Percentiles rank a stretch among this genome's conserved stretches.
These are phyloP conservation scores for Leptinotarsa juncta DNA, from an alignment of 2,888 invertebrate species.

Conservation along the genomic window DNA sequence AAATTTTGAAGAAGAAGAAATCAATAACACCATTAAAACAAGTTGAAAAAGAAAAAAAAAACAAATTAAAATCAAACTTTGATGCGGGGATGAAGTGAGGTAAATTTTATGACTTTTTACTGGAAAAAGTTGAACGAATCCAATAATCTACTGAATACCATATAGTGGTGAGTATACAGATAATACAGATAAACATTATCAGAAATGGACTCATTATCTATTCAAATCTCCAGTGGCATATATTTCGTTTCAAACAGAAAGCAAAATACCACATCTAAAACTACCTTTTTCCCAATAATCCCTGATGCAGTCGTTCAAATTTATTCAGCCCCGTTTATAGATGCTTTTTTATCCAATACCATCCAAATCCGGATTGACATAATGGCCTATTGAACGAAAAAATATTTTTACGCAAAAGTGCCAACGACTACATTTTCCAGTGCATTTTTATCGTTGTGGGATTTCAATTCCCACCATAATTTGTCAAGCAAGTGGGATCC, in stretches of 20 bases:
- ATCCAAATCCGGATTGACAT: conserved; percentile 9
- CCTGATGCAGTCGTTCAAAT: conserved; percentile 5
- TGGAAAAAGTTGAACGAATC: too few species aligned
- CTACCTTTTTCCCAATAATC: conserved; percentile 2
- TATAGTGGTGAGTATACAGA: too few species aligned
- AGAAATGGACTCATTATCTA: too few species aligned
- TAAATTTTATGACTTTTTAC: too few species aligned
- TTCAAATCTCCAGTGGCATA: background rate
- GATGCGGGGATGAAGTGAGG: too few species aligned
- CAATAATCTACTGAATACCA: too few species aligned
- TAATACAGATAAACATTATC: too few species aligned
- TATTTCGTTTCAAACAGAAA: background rate
- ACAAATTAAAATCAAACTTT: too few species aligned
- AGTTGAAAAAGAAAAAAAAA: too few species aligned
- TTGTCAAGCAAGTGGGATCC: background rate
- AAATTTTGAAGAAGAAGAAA: too few species aligned
- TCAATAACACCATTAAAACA: too few species aligned
- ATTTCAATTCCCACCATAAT: conserved; percentile 9
- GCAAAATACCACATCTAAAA: background rate
- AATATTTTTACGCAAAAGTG: background rate
- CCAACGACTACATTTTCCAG: background rate
- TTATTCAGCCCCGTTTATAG: background rate
- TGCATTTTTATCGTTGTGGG: conserved; percentile 17
- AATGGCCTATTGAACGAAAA: conserved; percentile 6
- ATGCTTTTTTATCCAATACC: conserved; percentile 13